Percentiles rank a stretch among this genome's conserved stretches.
Evolutionary conservation across 2,797 vertebrate genomes (phyloP).

Genomic region (Sebastiscus tertius): DNA sequence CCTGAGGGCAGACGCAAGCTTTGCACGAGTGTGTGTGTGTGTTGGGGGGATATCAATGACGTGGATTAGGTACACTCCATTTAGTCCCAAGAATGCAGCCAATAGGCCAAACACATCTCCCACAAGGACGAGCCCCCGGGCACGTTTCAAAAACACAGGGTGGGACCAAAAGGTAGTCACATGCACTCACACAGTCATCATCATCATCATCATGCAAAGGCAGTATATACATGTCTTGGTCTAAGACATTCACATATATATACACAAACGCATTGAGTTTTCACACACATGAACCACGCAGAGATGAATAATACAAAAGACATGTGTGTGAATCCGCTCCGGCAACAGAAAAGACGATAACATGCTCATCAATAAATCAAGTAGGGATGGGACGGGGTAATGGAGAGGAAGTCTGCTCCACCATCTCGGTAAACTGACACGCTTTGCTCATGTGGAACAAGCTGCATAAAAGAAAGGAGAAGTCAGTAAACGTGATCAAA

Average conservation of each 20-base stretch:
- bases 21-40: not conserved
- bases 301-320: slow-evolving; percentile 62
- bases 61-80: slow-evolving; percentile 73
- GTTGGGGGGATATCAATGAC: slow-evolving; percentile 60
- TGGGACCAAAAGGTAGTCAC: not conserved
- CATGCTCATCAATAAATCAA: slow-evolving; percentile 63
- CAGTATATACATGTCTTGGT: not conserved
- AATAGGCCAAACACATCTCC: slow-evolving; percentile 52
- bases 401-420: slow-evolving; percentile 27
- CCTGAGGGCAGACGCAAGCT: slow-evolving; percentile 38
- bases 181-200: not conserved
- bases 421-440: not conserved
- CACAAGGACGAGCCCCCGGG: slow-evolving; percentile 59
- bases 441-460: not conserved
- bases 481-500: not conserved
- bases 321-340: slow-evolving; percentile 7
- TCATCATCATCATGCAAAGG: not conserved
- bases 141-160: slow-evolving; percentile 30
- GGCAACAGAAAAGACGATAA: slow-evolving; percentile 18
- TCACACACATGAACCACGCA: slow-evolving; percentile 25
- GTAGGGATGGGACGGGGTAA: slow-evolving; percentile 9
- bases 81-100: slow-evolving; percentile 72
- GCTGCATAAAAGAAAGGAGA: not conserved
- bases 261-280: not conserved
- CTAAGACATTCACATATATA: not conserved